phyloP scores from a whole-genome alignment of 2,797 vertebrate species.

The Syngnathus rostellatus region DNA sequence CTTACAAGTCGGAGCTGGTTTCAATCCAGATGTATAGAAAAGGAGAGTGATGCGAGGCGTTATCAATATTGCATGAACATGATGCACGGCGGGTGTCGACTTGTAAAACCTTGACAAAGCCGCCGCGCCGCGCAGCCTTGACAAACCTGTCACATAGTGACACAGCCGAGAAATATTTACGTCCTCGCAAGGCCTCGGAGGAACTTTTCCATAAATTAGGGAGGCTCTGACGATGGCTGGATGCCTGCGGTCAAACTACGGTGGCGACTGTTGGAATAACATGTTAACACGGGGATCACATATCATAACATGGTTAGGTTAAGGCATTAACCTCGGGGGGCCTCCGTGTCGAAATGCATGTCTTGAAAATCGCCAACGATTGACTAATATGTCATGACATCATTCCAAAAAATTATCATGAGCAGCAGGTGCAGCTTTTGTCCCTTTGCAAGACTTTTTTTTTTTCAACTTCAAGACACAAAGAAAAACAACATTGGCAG shows the following conservation, averaged over 20 bases:
- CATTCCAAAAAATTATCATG: background rate
- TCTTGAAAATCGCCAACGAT: background rate
- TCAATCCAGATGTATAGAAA: constrained; percentile 16
- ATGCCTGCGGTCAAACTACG: background rate
- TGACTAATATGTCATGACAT: background rate
- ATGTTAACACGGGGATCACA: background rate
- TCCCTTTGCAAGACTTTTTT: too few species aligned
- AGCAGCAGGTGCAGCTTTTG: background rate
- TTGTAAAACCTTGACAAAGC: background rate
- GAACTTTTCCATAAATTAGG: background rate
- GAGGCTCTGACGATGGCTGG: background rate
- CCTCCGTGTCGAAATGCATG: too few species aligned
- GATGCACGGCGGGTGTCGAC: background rate
- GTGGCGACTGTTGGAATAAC: background rate
- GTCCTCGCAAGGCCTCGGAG: background rate
- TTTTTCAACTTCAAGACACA: background rate
- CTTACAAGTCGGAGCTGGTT: constrained; percentile 23
- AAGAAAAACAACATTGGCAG: background rate
- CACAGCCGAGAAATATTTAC: background rate
- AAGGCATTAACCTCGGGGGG: background rate
- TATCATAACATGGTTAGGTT: background rate
- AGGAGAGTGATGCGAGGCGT: background rate
- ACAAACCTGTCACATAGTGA: constrained; percentile 1
- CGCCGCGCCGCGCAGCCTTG: background rate
- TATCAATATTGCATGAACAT: background rate